Evolutionary conservation across 2,113 vertebrate genomes (phyloP).

Genomic region (Phyllostomus hastatus): DNA sequence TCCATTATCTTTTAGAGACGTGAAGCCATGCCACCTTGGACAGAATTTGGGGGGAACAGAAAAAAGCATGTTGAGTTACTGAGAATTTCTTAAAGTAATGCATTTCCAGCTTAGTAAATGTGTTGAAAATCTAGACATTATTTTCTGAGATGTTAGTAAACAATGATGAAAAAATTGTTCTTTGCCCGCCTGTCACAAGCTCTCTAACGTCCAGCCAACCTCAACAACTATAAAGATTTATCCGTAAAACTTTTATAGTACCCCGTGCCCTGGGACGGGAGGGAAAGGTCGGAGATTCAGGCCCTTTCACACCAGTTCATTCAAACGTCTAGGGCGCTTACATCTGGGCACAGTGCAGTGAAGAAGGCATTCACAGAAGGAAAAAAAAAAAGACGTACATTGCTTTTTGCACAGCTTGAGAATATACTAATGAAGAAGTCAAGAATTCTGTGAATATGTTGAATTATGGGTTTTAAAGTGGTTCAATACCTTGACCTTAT

Average conservation of each 20-base stretch:
- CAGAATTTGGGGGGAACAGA: not conserved
- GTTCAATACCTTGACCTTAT: not conserved
- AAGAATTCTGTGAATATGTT: not conserved
- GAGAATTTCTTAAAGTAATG: not conserved
- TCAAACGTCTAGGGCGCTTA: not conserved
- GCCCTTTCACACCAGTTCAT: not conserved
- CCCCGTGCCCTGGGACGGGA: accelerated
- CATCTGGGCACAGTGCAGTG: not conserved
- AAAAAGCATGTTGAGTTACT: not conserved
- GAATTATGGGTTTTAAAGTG: not conserved
- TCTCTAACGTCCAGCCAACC: not conserved
- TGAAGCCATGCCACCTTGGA: not conserved
- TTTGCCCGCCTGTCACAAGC: not conserved
- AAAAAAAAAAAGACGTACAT: not conserved
- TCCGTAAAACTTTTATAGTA: not conserved
- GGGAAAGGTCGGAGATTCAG: not conserved
- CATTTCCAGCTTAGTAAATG: not conserved
- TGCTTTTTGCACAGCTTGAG: not conserved
- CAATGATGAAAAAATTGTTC: not conserved
- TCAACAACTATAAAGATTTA: not conserved
- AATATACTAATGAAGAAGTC: not conserved
- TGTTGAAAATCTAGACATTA: not conserved
- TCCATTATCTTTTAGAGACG: not conserved
- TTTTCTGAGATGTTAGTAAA: not conserved
- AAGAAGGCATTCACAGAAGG: not conserved